Base-by-base conservation (phyloP, 2,797 vertebrate species). In the Pampus argenteus region DNA sequence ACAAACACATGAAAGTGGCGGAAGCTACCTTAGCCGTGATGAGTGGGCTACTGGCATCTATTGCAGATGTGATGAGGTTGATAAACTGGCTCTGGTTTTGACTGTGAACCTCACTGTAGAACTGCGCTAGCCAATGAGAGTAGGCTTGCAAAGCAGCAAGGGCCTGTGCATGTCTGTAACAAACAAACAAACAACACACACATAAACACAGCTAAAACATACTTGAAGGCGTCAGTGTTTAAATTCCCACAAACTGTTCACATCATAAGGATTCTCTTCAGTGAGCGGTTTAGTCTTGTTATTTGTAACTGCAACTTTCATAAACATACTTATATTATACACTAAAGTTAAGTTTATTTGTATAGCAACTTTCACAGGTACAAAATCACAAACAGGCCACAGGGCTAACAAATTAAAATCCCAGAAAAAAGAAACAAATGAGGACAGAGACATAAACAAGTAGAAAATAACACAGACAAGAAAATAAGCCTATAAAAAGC, bases 111-210 rank as follows among this genome's bases (percentile, higher is more conserved):
- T 99, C 97, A 0, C 95, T 94, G 91, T 97, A 99, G 88, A 97
- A 99, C 92, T 98, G 98, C 0, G 97, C 97, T 0, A 99, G 93
- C 98, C 98, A 99, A 85, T 99, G 98, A 14, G 96, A 95, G 60
- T 98, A 99, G 26, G 98, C 98, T 82, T 99, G 98, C 78, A 99
- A 88, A 0, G 98, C 98, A 6, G 98, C 96, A 74, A 99, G 93
- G 15, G 98, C 97, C 93, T 99, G 98, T 0, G 98, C 98, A 0
- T 99, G 98, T 77, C 94, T 95, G 83, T 0, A 82, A 79, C 4
- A 55, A 54, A 63, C 4, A 55, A 54, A 63, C 9, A 51, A 44
- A 71, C n/a, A 73, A 36, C n/a, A 61, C 8, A 56, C 10, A 71
- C 20, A 38, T 14, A 14, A n/a, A 64, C 17, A 44, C 9, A 49